Evolutionary conservation across 2,113 vertebrate genomes (phyloP).

Genomic region (Daubentonia madagascariensis): DNA sequence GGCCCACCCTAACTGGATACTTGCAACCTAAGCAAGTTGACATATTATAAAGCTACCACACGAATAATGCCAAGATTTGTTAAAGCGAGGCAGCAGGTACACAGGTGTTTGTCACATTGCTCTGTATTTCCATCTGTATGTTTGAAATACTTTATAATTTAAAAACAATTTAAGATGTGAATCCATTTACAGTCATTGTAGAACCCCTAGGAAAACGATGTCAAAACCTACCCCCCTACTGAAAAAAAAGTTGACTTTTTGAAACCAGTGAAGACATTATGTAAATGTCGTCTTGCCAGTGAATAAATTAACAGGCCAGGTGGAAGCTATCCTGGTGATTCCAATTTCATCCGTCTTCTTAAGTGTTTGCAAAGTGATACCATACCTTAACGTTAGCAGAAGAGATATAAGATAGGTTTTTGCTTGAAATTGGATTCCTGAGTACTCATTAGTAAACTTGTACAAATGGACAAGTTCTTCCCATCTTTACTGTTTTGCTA

Average conservation of each 20-base stretch:
- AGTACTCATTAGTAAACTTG: slow-evolving; percentile 67
- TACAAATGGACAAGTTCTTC: background rate
- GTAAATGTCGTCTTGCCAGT: slow-evolving; percentile 74
- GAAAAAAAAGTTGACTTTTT: background rate
- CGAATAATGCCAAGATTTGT: background rate
- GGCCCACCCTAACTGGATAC: background rate
- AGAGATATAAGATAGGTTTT: slow-evolving; percentile 79
- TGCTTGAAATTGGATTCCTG: slow-evolving; percentile 84
- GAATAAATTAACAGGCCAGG: slow-evolving; percentile 76
- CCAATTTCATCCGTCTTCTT: slow-evolving; percentile 84
- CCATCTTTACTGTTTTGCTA: background rate
- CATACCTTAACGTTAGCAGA: slow-evolving; percentile 78
- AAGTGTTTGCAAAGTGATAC: slow-evolving; percentile 86
- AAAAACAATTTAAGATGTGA: background rate
- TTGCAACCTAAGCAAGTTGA: background rate
- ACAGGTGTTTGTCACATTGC: background rate
- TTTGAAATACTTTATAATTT: background rate
- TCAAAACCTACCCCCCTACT: background rate
- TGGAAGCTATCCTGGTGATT: slow-evolving; percentile 79
- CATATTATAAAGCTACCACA: no score
- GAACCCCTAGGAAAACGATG: background rate
- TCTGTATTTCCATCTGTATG: background rate
- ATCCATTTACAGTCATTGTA: background rate
- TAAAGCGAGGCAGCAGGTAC: rapidly evolving
- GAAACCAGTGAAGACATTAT: slow-evolving; percentile 58